phyloP scores from a whole-genome alignment of 64 coral and sea anemone species.

The Astreopora myriophthalma region DNA sequence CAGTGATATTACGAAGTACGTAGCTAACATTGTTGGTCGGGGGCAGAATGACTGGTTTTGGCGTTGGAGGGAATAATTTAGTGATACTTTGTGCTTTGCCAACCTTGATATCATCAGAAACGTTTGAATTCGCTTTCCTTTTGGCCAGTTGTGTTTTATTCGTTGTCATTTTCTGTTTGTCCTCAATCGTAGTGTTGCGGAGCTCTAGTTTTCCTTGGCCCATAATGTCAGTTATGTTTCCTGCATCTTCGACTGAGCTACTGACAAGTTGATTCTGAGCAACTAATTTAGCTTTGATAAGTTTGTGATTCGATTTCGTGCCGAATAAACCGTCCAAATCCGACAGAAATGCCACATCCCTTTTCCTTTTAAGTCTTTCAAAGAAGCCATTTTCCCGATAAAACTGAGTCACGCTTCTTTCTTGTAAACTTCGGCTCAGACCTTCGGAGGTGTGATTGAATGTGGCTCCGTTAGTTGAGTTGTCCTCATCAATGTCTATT shows the following conservation, averaged over 20 bases:
- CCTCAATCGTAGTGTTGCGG: background rate
- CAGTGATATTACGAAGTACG: constrained; percentile 2
- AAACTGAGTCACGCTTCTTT: background rate
- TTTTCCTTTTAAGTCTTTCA: background rate
- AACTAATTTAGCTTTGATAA: background rate
- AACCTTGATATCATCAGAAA: background rate
- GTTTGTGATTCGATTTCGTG: background rate
- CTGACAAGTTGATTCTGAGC: background rate
- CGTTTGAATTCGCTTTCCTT: background rate
- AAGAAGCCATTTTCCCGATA: background rate
- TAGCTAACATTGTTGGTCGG: constrained; percentile 14
- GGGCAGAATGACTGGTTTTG: background rate
- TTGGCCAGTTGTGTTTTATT: background rate
- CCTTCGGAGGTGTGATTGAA: background rate
- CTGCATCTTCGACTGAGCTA: background rate
- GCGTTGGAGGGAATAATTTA: background rate
- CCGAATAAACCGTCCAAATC: background rate
- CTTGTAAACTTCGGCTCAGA: background rate
- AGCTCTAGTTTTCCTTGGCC: background rate
- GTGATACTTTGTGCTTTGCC: background rate
- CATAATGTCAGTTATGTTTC: background rate
- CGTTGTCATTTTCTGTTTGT: background rate
- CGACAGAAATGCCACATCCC: background rate
- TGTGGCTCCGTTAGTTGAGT: background rate
- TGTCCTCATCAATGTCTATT: background rate